Conservation (phyloP, 2,113 vertebrate genomes). For the Lethenteron reissneri region DNA sequence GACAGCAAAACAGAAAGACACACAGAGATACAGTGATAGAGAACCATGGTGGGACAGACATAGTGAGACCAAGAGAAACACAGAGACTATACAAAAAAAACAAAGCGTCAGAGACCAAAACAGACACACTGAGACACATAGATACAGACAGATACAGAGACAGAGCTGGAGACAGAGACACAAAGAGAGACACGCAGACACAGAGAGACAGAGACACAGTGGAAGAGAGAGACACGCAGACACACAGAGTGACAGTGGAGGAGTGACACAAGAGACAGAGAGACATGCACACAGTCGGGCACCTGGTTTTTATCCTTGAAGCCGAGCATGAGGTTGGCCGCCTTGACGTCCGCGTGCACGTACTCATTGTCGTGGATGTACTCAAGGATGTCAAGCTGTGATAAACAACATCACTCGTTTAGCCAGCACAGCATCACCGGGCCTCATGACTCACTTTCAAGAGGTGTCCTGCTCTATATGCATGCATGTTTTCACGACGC, state of each 20-base stretch:
- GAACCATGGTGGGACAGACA: too few species aligned
- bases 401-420: too few species aligned
- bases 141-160: neutral
- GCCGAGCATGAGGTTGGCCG: constrained; percentile 70
- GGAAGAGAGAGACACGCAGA: neutral
- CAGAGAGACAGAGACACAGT: neutral
- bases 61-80: too few species aligned
- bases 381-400: constrained; percentile 62
- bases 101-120: neutral
- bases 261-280: neutral
- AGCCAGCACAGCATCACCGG: too few species aligned
- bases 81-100: too few species aligned
- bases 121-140: neutral
- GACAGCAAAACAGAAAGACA: too few species aligned
- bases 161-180: neutral
- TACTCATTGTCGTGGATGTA: constrained; percentile 86
- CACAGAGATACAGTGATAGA: too few species aligned
- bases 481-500: too few species aligned
- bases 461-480: too few species aligned
- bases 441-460: too few species aligned
- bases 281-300: constrained; percentile 5
- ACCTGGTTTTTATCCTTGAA: constrained; percentile 65
- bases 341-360: constrained; percentile 84
- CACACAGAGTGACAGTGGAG: neutral
- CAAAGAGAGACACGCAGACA: neutral